These are phyloP conservation scores for Polydrusus pterygomalis DNA, from an alignment of 2,888 invertebrate genomes.

Conservation along the genomic window DNA sequence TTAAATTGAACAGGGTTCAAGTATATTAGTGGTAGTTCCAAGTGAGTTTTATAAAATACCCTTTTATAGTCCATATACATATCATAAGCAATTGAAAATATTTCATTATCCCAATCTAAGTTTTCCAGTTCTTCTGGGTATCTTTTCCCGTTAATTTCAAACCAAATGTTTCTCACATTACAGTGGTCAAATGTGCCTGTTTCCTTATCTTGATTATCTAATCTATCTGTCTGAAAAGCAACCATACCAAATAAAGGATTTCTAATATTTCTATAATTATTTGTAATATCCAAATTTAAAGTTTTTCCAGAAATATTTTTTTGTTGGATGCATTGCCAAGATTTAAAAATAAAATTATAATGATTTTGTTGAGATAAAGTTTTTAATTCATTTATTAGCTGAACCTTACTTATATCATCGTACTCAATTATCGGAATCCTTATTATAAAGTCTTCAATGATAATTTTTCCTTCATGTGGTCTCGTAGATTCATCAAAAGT, in stretches of 20 bases:
- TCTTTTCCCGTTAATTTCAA: background rate
- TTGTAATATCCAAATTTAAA: background rate
- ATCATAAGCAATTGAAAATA: background rate
- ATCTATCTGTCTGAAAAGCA: background rate
- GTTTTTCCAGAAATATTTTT: background rate
- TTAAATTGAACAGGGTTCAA: background rate
- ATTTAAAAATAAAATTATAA: background rate
- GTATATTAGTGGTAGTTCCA: background rate
- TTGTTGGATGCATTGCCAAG: background rate
- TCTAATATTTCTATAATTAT: background rate
- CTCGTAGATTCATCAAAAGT: background rate
- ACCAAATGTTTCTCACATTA: background rate
- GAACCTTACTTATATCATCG: background rate
- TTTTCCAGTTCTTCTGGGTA: background rate
- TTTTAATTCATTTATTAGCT: background rate
- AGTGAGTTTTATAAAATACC: background rate
- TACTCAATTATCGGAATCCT: background rate
- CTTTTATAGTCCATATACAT: background rate
- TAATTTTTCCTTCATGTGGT: constrained; percentile 1
- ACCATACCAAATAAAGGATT: constrained; percentile 2
- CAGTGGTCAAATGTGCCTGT: background rate
- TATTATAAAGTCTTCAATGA: background rate
- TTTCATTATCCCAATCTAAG: background rate
- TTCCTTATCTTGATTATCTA: background rate
- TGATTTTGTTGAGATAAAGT: background rate